These are phyloP conservation scores for Allygus modestus DNA, from an alignment of 2,888 invertebrate species.

Conservation along the genomic window DNA sequence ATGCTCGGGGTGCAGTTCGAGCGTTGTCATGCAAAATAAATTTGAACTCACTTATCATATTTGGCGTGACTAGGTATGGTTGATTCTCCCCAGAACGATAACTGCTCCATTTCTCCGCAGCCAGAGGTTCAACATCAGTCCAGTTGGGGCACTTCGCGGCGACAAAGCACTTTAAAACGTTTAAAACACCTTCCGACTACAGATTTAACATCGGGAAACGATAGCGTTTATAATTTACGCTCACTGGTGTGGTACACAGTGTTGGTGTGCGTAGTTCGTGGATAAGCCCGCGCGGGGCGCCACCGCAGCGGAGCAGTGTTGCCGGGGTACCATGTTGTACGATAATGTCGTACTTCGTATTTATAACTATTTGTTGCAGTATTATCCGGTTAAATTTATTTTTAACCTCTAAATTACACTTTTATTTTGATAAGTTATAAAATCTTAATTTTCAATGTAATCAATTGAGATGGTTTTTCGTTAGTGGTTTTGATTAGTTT, in stretches of 20 bases:
- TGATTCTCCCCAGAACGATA: constrained; percentile 63
- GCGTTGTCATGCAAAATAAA: constrained; percentile 38
- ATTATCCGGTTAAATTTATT: no score
- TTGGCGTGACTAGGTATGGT: constrained; percentile 64
- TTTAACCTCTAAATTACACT: no score
- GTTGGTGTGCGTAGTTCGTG: constrained; percentile 51
- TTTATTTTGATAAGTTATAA: no score
- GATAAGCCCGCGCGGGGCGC: constrained; percentile 29
- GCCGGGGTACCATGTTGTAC: neutral
- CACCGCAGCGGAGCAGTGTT: constrained; percentile 23
- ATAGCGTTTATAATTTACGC: neutral
- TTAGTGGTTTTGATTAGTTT: no score
- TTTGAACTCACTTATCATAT: constrained; percentile 65
- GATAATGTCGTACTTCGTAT: constrained; percentile 25
- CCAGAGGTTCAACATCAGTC: constrained; percentile 46
- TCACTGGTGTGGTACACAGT: constrained; percentile 21
- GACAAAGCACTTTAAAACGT: neutral
- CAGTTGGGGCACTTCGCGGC: constrained; percentile 4
- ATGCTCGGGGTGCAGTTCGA: neutral
- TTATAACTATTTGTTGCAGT: neutral
- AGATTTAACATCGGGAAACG: neutral
- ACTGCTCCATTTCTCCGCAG: constrained; percentile 50
- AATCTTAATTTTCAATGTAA: no score
- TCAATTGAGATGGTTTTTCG: no score
- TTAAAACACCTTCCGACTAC: neutral